Conservation (phyloP, 2,113 vertebrate species). For the Notiomystis cincta region DNA sequence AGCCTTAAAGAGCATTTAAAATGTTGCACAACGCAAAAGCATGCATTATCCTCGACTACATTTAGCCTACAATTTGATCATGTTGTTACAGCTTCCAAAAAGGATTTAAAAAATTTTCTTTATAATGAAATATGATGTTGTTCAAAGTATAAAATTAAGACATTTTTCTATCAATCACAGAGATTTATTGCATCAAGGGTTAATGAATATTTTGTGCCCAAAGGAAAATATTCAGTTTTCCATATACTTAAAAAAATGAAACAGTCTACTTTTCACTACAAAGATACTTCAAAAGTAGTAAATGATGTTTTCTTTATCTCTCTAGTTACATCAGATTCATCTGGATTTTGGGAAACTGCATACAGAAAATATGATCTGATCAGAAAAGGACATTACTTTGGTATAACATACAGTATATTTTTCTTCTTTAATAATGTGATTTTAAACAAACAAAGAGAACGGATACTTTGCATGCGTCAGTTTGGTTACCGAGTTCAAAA, state of each 20-base stretch:
- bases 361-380: neutral
- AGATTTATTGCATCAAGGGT: neutral
- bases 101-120: neutral
- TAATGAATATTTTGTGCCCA: neutral
- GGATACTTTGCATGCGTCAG: neutral
- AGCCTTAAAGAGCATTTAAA: neutral
- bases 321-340: neutral
- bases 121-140: neutral
- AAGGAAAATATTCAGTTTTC: neutral
- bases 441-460: neutral
- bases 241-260: neutral
- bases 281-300: constrained; percentile 20
- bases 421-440: neutral
- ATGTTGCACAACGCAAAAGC: neutral
- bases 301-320: neutral
- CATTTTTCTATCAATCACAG: neutral
- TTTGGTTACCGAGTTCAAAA: neutral
- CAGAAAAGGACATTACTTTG: neutral
- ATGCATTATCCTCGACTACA: neutral
- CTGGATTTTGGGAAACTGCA: neutral
- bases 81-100: neutral
- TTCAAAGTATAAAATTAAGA: neutral
- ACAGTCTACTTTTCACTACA: neutral
- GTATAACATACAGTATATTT: neutral
- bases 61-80: neutral